A percentile compares a stretch with the other conserved stretches of the same genome.
Evolutionary conservation across 2,113 vertebrate species (phyloP).

Genomic region (Chloropsis hardwickii): DNA sequence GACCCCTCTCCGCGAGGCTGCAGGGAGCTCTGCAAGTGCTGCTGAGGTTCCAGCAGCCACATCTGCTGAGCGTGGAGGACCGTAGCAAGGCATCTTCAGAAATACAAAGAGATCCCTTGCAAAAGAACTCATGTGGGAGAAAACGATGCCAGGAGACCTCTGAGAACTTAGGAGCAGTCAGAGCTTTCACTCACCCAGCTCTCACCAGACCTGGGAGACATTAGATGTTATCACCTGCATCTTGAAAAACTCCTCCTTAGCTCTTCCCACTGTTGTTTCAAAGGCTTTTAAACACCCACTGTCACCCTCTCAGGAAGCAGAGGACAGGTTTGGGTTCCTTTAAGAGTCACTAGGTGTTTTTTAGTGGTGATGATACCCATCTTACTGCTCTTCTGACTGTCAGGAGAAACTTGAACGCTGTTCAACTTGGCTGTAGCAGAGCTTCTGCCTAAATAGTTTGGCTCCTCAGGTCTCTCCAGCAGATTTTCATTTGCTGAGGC

Average conservation of each 20-base stretch:
- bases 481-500: neutral
- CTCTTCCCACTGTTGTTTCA: neutral
- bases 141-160: neutral
- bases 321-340: neutral
- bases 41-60: neutral
- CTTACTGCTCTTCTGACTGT: neutral
- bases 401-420: neutral
- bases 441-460: neutral
- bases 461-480: neutral
- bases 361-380: neutral
- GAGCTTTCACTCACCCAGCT: fast-evolving
- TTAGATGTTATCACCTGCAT: neutral
- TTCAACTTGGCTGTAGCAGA: neutral
- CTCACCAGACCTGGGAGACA: neutral
- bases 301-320: neutral
- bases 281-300: neutral
- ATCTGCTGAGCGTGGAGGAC: neutral
- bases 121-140: neutral
- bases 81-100: neutral
- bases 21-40: neutral
- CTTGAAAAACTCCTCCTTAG: neutral
- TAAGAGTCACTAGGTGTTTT: neutral
- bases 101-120: neutral
- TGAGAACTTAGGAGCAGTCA: neutral
- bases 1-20: neutral